Evolutionary conservation across 2,888 invertebrate genomes (phyloP), one percentile per base, ranked within the genome.

Genomic region (Lathronympha strigana): DNA sequence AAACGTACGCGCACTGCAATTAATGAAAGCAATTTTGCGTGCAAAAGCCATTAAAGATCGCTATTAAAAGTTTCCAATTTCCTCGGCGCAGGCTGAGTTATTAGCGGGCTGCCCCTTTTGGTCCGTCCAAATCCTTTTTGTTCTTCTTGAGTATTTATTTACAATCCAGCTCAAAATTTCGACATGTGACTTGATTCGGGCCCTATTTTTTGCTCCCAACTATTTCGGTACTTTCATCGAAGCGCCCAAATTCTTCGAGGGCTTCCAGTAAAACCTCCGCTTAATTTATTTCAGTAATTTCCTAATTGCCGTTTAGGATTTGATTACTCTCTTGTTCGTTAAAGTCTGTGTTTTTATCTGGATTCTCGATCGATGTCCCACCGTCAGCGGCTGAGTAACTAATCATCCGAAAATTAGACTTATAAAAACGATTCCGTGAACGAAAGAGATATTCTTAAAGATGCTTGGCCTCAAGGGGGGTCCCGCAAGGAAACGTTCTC

Each of bases 381-480:
- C 74, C 61, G 61, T 61, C 68, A 68, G 66, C 80, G 77, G 74
- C 74, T 75, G 75, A 81, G 79, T 85, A 84, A 87, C 84, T 84
- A 86, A 87, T 88, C 84, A 87, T 85, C 78, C 74, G 77, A 83
- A 87, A 83, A 82, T 86, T 81, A 78, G 76, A 73, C 73, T 77
- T 76, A 75, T 81, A 80, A 80, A 81, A 78, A 72, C 68, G 80
- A 80, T 84, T 83, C 80, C 76, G 77, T 82, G 80, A 79, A 83
- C 80, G 80, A 79, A 78, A 80, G 83, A 81, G 81, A 82, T 81
- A 85, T 85, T 82, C 81, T 79, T 80, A 82, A 53, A 83, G 83
- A 84, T 80, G 77, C 79, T 82, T 78, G 77, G 77, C 84, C 75
- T 84, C 88, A 83, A 79, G 89, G 91, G 91, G 91, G 91, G 91